phyloP scores from a whole-genome alignment of 2,113 vertebrate species.

The Myiozetetes cayanensis region DNA sequence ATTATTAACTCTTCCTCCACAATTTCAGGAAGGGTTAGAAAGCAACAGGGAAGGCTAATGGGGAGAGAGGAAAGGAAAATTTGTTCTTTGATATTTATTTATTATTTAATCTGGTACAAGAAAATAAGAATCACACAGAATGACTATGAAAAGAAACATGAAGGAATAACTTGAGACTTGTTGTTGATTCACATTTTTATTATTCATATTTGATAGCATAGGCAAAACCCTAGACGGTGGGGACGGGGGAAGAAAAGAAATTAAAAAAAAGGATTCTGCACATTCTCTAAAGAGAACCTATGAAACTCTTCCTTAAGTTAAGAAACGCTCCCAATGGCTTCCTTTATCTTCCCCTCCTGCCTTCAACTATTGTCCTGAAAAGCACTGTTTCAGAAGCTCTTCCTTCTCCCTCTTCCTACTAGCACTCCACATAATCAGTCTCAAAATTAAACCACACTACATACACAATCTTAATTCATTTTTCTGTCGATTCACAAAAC shows the following conservation, averaged over 20 bases:
- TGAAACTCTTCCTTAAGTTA: neutral
- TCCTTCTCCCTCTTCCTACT: neutral
- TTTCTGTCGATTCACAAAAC: neutral
- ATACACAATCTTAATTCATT: neutral
- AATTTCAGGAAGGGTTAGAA: neutral
- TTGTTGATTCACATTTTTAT: neutral
- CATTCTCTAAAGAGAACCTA: neutral
- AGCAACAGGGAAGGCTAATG: neutral
- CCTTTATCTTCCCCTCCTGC: neutral
- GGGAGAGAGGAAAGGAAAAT: neutral
- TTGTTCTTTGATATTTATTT: neutral
- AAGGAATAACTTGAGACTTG: neutral
- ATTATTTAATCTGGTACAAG: neutral
- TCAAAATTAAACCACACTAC: neutral
- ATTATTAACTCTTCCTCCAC: constrained; percentile 41
- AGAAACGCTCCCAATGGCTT: neutral
- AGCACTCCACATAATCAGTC: neutral
- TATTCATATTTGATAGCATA: neutral
- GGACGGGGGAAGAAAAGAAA: too few relatives aligned
- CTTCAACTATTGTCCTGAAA: neutral
- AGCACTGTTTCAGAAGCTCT: neutral
- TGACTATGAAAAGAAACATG: neutral
- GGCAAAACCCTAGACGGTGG: neutral
- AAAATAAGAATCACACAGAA: neutral
- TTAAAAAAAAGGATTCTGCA: neutral